Evolutionary conservation across 2,888 invertebrate species (phyloP), one percentile per base, ranked within the genome.

Genomic region (Cerastis leucographa): DNA sequence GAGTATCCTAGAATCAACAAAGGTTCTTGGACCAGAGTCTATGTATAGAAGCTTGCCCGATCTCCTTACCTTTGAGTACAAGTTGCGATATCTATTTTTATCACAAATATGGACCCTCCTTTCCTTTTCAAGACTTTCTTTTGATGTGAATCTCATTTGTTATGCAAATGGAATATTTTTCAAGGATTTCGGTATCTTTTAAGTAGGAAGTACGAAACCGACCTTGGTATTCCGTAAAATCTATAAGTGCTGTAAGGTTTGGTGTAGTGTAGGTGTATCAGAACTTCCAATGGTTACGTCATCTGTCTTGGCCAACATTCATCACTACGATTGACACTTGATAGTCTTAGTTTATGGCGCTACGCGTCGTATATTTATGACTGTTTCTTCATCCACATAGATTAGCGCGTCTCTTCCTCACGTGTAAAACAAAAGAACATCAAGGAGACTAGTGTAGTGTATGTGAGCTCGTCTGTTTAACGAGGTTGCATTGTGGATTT

Each of bases 401-500:
- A 76, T 84, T 80, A 72, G 70, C 44, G 65, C 54, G 76, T 72
- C 78, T 77, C 74, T 72, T 74, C 61, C 59, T 73, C 69, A 88
- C 85, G 80, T 83, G 72, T 83, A 77, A 86, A 87, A 89, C 89
- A 89, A 90, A 89, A 88, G 88, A 80, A 86, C 85, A 88, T 87
- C 84, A 82, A 85, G 85, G 80, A 83, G 79, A 85, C 73, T 83
- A 66, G 75, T 81, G 78, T 74, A 82, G 80, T 81, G 85, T 84
- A 84, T 88, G 77, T 83, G 76, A 84, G 88, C 89, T 92, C 90
- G 90, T 92, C 92, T 92, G 88, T 86, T 87, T 91, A 92, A 92
- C 92, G 91, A 93, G 92, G 90, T 90, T 89, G 87, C 90, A 89
- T 91, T 89, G 87, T 88, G 86, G 87, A 90, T 89, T 91, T 89